These are phyloP conservation scores for Drosophila pseudoobscura DNA, from an alignment of 1,140 invertebrate genomes.

Conservation along the genomic window DNA sequence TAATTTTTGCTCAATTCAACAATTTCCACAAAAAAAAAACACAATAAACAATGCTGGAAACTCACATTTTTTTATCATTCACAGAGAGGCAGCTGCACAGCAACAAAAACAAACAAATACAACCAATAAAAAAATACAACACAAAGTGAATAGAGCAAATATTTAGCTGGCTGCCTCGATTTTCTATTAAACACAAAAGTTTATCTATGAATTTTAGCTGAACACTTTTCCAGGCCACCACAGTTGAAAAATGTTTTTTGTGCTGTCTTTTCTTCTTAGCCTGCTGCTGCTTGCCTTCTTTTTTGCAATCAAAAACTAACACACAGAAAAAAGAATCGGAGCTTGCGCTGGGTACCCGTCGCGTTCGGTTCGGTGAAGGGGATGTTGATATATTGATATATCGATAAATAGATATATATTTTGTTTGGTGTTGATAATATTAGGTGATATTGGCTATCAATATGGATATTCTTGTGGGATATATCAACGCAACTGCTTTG, in stretches of 20 bases:
- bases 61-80: conserved; percentile 57
- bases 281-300: conserved; percentile 28
- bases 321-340: conserved; percentile 57
- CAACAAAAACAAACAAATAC: conserved; percentile 44
- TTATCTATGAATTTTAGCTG: conserved; percentile 45
- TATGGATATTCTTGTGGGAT: too few relatives aligned
- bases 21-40: conserved; percentile 1
- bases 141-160: conserved; percentile 37
- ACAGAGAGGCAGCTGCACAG: conserved; percentile 32
- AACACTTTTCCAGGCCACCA: conserved; percentile 34
- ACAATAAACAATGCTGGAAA: conserved; percentile 17
- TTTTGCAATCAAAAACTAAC: conserved; percentile 73
- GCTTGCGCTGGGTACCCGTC: conserved; percentile 50
- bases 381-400: too few relatives aligned
- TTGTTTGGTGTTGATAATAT: too few relatives aligned
- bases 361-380: conserved; percentile 35
- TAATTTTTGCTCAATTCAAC: conserved; percentile 43
- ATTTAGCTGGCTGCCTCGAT: conserved; percentile 21
- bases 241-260: conserved; percentile 53
- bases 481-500: too few relatives aligned
- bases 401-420: too few relatives aligned
- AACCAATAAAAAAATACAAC: conserved; percentile 26
- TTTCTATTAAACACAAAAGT: conserved; percentile 37
- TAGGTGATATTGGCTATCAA: too few relatives aligned
- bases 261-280: conserved; percentile 24